Percentiles rank a stretch among this genome's conserved stretches.
phyloP scores from a whole-genome alignment of 2,797 vertebrate species.

The Vespertilio murinus region DNA sequence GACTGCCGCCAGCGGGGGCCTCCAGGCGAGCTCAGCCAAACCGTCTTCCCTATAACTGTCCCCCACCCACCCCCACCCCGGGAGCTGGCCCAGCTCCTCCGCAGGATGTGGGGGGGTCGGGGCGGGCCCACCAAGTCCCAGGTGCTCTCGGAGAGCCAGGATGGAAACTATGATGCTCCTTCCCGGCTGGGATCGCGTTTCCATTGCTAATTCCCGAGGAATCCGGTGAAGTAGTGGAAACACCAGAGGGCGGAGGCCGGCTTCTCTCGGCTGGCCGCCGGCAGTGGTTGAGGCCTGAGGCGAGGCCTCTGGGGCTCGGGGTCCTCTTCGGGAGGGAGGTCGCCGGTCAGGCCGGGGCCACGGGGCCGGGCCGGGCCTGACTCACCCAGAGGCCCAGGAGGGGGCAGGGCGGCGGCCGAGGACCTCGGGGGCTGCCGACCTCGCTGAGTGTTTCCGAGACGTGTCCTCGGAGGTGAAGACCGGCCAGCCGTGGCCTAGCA shows the following conservation, averaged over 20 bases:
- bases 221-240: slow-evolving; percentile 72
- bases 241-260: background rate
- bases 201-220: slow-evolving; percentile 68
- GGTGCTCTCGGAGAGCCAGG: slow-evolving; percentile 35
- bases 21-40: background rate
- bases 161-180: slow-evolving; percentile 57
- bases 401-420: rapidly evolving
- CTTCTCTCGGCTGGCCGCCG: background rate
- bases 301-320: background rate
- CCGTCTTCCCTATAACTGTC: background rate
- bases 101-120: too few species aligned
- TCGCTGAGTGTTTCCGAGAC: background rate
- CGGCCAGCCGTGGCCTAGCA: background rate
- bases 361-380: too few species aligned
- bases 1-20: background rate
- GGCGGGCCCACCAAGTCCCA: background rate
- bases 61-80: background rate
- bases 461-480: background rate
- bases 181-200: slow-evolving; percentile 42
- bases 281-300: background rate
- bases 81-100: background rate
- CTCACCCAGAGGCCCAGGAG: background rate
- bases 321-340: background rate
- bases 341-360: background rate
- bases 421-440: background rate